Conservation (phyloP, 2,797 vertebrate genomes). For the Cynopterus sphinx region DNA sequence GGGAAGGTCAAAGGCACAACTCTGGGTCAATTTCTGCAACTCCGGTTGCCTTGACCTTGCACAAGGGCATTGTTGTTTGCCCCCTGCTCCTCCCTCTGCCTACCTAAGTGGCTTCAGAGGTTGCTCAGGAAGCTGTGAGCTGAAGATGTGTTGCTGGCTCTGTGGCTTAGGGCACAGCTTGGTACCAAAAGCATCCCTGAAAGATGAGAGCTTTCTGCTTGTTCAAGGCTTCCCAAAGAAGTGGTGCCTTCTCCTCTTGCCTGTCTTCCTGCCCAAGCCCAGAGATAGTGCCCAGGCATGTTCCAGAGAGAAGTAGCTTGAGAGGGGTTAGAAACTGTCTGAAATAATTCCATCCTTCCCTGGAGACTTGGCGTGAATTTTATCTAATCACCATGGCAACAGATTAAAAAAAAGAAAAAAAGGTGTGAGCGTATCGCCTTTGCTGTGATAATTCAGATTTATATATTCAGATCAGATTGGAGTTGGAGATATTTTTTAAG, state of each 20-base stretch:
- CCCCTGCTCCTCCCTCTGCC: not conserved
- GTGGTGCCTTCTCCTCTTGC: not conserved
- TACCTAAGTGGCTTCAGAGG: not conserved
- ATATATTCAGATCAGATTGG: conserved; percentile 91
- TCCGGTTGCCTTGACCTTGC: conserved; percentile 55
- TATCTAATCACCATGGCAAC: conserved; percentile 98
- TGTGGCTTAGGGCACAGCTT: not conserved
- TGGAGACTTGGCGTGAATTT: conserved; percentile 97
- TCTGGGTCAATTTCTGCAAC: not conserved
- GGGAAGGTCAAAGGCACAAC: not conserved
- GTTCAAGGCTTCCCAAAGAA: not conserved
- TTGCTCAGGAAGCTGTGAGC: not conserved
- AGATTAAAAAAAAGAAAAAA: conserved; percentile 87
- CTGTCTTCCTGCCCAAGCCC: conserved; percentile 50
- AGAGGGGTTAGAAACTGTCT: conserved; percentile 88
- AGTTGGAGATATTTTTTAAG: conserved; percentile 87
- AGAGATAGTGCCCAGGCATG: conserved; percentile 84
- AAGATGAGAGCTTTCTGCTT: not conserved
- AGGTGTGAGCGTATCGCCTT: conserved; percentile 89
- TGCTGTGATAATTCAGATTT: conserved; percentile 91
- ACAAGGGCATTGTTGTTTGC: not conserved
- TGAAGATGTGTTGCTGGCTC: not conserved
- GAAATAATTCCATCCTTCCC: conserved; percentile 91
- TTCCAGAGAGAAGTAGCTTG: conserved; percentile 80
- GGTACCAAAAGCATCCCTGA: not conserved